Evolutionary conservation across 2,797 vertebrate genomes (phyloP).

Genomic region (Microchirus variegatus): DNA sequence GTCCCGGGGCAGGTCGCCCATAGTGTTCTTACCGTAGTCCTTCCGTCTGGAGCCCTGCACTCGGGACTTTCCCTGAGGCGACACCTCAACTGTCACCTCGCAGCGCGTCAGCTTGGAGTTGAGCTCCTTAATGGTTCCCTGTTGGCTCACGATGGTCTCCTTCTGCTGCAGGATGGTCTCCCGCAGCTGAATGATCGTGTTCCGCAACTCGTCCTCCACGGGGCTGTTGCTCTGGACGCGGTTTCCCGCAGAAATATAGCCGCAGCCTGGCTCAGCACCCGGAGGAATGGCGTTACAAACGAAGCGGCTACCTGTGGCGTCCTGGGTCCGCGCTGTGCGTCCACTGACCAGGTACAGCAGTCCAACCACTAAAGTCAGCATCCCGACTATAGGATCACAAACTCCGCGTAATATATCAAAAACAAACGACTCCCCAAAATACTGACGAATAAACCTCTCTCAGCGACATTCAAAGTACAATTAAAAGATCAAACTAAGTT

Average conservation of each 20-base stretch:
- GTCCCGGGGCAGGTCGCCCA: constrained; percentile 95
- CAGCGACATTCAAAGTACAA: constrained; percentile 20
- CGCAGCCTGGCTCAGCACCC: constrained; percentile 86
- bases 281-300: constrained; percentile 93
- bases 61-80: constrained; percentile 80
- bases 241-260: constrained; percentile 80
- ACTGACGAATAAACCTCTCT: no score
- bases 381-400: constrained; percentile 54
- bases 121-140: constrained; percentile 93
- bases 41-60: constrained; percentile 84
- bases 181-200: constrained; percentile 91
- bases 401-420: constrained; percentile 14
- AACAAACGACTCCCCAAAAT: not conserved
- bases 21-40: constrained; percentile 88
- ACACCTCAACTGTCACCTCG: constrained; percentile 81
- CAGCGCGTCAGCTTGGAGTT: constrained; percentile 93
- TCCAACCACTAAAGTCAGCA: constrained; percentile 80
- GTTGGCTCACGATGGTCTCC: constrained; percentile 92
- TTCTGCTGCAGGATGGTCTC: constrained; percentile 96
- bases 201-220: constrained; percentile 90
- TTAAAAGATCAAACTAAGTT: constrained; percentile 25
- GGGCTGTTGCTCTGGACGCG: constrained; percentile 82
- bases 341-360: constrained; percentile 75
- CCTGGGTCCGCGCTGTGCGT: constrained; percentile 63
- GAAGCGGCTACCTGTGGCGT: constrained; percentile 87